Base-by-base conservation (phyloP, 2,888 invertebrate genomes). In the Ophion obscuratus region DNA sequence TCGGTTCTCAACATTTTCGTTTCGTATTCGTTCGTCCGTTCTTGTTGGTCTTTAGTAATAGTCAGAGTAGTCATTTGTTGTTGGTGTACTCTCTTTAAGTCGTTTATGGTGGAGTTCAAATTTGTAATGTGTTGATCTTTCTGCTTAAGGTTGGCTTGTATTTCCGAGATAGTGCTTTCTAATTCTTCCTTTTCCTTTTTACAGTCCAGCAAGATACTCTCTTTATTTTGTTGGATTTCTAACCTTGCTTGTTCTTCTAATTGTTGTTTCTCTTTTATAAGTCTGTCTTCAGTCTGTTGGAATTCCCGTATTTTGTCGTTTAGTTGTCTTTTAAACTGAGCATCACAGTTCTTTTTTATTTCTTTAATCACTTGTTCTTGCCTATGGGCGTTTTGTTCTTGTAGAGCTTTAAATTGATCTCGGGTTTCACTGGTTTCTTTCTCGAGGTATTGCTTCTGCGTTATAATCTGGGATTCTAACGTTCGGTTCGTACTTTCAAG, bases 371-470 rank as follows among this genome's bases (percentile, higher is more conserved):
- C 10, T 71, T 67, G 76, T 17, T 62, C 47, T 47, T 82, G 82
- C 59, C 11, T 53, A 9, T 82, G 27, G 2, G 82, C 31, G 62
- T 76, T 82, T 57, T 71, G 77, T 66, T 83, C 14, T 64, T 83
- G 83, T 24, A 83, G 17, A 9, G 53, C n/a, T 66, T 66, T 73
- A 10, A 74, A 71, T 17, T 83, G 67, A 78, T 83, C 74, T 83
- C 68, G 81, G 3, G 81, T 74, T 27, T 74, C 81, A 36, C n/a
- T 64, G 67, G 67, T 74, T 81, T 67, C 74, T 74, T 75, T 81
- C 9, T 53, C 59, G 24, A 74, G 67, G 14, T 74, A 73, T 36
- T 83, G 53, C 67, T 68, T 14, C 57, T 79, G 78, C 4, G 73
- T 3, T 73, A 83, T 71, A 9, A 78, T 64, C 77, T 83, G 83